Conservation (phyloP, 2,888 invertebrate species). For the Drosophila phalerata region DNA sequence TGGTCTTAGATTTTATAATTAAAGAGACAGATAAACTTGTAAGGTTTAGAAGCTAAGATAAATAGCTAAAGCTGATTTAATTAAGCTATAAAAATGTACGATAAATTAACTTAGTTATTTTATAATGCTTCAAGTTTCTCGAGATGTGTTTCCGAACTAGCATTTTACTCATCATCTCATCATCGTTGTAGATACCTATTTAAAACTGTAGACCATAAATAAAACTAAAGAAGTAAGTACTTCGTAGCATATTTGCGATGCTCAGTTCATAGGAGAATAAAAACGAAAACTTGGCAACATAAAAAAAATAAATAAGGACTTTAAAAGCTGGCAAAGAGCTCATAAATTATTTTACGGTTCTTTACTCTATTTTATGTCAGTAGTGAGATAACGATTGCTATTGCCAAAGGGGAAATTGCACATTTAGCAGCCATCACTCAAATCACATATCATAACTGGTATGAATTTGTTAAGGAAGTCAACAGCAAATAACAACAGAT, state of each 20-base stretch:
- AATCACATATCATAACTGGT: slow-evolving; percentile 61
- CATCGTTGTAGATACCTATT: background rate
- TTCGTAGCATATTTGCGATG: slow-evolving; percentile 38
- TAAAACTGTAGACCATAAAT: background rate
- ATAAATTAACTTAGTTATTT: background rate
- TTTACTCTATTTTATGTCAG: slow-evolving; percentile 32
- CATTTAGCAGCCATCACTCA: slow-evolving; percentile 61
- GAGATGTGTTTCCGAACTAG: background rate
- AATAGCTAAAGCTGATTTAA: background rate
- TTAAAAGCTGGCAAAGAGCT: slow-evolving; percentile 21
- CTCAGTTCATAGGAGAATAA: slow-evolving; percentile 27
- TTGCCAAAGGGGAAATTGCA: slow-evolving; percentile 49
- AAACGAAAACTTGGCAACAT: slow-evolving; percentile 33
- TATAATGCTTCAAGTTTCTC: background rate
- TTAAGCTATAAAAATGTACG: too few species aligned
- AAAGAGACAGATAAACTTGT: slow-evolving; percentile 7
- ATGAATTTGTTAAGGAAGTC: slow-evolving; percentile 50
- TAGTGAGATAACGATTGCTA: slow-evolving; percentile 12
- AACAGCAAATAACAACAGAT: slow-evolving; percentile 48
- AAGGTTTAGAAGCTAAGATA: slow-evolving; percentile 18
- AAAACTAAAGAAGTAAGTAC: slow-evolving; percentile 5
- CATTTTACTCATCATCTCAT: background rate
- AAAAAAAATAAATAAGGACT: slow-evolving; percentile 21
- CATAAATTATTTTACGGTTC: slow-evolving; percentile 54
- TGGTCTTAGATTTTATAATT: background rate